Conservation (phyloP, 2,888 invertebrate genomes). For the Camponotus fellah region DNA sequence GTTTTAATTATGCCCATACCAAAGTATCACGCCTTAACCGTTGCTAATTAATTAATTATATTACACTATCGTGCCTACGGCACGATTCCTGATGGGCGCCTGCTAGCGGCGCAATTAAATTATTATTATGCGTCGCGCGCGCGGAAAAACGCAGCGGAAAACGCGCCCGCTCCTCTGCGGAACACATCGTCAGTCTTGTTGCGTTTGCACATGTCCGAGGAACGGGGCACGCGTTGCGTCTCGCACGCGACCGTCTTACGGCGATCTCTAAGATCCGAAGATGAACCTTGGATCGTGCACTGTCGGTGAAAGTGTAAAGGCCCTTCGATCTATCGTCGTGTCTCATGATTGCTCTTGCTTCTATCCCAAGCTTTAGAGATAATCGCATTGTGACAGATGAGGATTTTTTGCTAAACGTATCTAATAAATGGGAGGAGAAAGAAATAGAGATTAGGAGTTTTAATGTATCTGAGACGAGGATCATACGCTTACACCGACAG, state of each 20-base stretch:
- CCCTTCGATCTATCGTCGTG: not conserved
- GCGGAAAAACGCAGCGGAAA: constrained; percentile 52
- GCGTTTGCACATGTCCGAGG: constrained; percentile 74
- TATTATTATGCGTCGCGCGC: constrained; percentile 60
- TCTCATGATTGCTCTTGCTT: too few relatives aligned
- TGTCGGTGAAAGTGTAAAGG: not conserved
- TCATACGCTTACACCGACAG: constrained; percentile 6
- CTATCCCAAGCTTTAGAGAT: not conserved
- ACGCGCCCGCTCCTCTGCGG: constrained; percentile 56
- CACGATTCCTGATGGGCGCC: constrained; percentile 48
- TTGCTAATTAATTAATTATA: constrained; percentile 70
- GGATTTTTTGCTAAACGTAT: not conserved
- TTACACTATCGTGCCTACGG: constrained; percentile 69
- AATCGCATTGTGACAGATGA: not conserved
- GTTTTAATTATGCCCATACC: constrained; percentile 79
- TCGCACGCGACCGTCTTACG: constrained; percentile 52
- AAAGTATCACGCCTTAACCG: constrained; percentile 79
- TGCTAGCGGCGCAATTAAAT: constrained; percentile 58
- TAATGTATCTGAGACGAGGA: not conserved
- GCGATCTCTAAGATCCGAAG: constrained; percentile 44
- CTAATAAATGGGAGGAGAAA: not conserved
- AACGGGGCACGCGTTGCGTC: constrained; percentile 58
- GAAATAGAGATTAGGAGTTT: not conserved
- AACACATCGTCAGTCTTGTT: constrained; percentile 79
- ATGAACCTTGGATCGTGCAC: constrained; percentile 1